phyloP scores from a whole-genome alignment of 2,888 invertebrate species.

The Pelosia muscerda region DNA sequence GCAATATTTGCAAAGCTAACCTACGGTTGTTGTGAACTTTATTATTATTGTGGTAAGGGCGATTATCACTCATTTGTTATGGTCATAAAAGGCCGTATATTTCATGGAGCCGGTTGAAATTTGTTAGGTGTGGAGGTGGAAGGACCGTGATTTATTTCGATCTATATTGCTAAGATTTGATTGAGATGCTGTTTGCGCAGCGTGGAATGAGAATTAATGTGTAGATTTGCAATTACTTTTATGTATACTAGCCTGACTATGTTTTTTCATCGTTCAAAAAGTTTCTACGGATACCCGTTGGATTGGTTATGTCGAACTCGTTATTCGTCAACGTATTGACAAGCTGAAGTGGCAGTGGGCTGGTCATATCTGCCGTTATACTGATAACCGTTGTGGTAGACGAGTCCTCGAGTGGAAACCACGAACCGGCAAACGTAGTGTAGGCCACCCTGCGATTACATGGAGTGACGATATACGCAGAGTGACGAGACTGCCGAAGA shows the following conservation, averaged over 20 bases:
- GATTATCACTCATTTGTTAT: conserved; percentile 24
- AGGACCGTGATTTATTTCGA: conserved; percentile 56
- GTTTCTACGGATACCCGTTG: too few relatives aligned
- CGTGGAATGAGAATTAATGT: conserved; percentile 40
- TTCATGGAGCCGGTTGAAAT: conserved; percentile 53
- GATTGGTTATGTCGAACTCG: too few relatives aligned
- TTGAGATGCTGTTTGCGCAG: conserved; percentile 44
- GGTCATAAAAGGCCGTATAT: conserved; percentile 24
- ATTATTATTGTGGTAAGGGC: conserved; percentile 17
- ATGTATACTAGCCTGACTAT: background rate
- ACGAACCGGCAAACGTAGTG: too few relatives aligned
- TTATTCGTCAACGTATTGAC: too few relatives aligned
- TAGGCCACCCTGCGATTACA: too few relatives aligned
- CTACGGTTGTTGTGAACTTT: conserved; percentile 26
- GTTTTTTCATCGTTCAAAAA: too few relatives aligned
- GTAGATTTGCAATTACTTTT: background rate
- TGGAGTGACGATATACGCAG: too few relatives aligned
- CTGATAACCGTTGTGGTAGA: too few relatives aligned
- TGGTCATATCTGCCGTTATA: too few relatives aligned
- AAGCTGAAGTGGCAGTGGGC: too few relatives aligned
- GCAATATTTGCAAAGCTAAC: conserved; percentile 33
- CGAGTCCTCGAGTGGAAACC: too few relatives aligned
- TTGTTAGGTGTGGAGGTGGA: conserved; percentile 53
- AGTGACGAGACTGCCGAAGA: too few relatives aligned
- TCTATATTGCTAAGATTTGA: conserved; percentile 57